These are phyloP conservation scores for Drosophila mayaguana DNA, from an alignment of 2,888 invertebrate genomes.

Conservation along the genomic window DNA sequence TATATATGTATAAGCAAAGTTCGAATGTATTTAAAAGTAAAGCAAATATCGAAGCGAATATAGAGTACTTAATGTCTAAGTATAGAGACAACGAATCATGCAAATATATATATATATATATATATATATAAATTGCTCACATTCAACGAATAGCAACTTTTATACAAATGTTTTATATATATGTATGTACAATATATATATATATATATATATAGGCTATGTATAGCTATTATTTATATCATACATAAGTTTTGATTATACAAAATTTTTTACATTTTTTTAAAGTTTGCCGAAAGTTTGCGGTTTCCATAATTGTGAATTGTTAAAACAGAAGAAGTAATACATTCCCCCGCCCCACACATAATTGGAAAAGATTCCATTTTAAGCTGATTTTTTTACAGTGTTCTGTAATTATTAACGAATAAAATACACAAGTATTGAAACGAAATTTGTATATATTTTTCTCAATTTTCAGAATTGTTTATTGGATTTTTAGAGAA, in stretches of 20 bases:
- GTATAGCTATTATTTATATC: constrained; percentile 54
- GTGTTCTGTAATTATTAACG: constrained; percentile 49
- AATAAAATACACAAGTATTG: constrained; percentile 47
- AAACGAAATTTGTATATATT: constrained; percentile 8
- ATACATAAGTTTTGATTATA: constrained; percentile 30
- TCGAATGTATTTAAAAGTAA: constrained; percentile 41
- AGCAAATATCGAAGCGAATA: constrained; percentile 17
- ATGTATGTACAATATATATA: constrained; percentile 9
- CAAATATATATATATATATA: background rate
- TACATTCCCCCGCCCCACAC: constrained; percentile 41
- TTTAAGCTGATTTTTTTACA: constrained; percentile 39
- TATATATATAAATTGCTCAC: constrained; percentile 12
- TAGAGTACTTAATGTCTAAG: constrained; percentile 41
- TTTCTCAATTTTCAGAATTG: background rate
- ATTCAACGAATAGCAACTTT: constrained; percentile 30
- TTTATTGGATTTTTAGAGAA: too few relatives aligned
- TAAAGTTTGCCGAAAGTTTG: constrained; percentile 8
- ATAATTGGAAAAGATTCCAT: constrained; percentile 11
- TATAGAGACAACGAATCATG: constrained; percentile 47
- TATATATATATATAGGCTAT: constrained; percentile 48
- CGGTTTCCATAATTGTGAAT: constrained; percentile 32
- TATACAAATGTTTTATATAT: constrained; percentile 4
- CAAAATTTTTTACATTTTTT: constrained; percentile 10
- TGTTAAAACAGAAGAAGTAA: constrained; percentile 37
- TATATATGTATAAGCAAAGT: constrained; percentile 32